A percentile compares a stretch with the other conserved stretches of the same genome.
Conservation (phyloP, 2,888 invertebrate species). For the Ophion ellenae region DNA sequence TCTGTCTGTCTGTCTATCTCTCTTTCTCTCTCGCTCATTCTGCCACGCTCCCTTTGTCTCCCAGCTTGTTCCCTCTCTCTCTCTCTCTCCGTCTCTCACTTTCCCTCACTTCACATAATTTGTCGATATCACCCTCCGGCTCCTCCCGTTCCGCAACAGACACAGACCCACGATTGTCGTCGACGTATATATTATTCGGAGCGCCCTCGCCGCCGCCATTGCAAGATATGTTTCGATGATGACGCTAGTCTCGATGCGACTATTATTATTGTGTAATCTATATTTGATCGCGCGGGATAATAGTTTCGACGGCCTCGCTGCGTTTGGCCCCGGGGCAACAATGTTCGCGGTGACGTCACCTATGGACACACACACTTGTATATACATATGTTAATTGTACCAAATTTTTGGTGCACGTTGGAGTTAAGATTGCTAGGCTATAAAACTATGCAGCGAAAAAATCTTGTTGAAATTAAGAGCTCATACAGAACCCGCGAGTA, state of each 20-base stretch:
- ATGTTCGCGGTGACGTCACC: no score
- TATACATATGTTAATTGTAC: not conserved
- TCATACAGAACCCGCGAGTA: not conserved
- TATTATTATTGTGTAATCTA: not conserved
- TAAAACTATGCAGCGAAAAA: not conserved
- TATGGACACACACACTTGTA: no score
- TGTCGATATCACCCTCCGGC: constrained; percentile 25
- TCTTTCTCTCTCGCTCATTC: constrained; percentile 1
- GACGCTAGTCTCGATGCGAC: not conserved
- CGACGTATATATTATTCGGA: not conserved
- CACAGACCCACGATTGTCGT: not conserved
- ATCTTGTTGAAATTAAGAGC: not conserved
- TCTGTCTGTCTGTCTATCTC: not conserved
- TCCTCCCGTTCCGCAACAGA: constrained; percentile 13
- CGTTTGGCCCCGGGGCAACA: not conserved
- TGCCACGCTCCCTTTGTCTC: not conserved
- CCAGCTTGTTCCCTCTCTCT: not conserved
- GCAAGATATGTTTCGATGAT: constrained; percentile 1
- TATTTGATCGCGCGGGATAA: not conserved
- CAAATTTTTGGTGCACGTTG: not conserved
- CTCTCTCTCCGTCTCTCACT: constrained; percentile 11
- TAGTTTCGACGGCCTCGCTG: not conserved
- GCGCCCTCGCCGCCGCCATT: not conserved
- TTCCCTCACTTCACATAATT: constrained; percentile 1
- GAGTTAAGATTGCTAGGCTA: not conserved